A percentile compares a stretch with the other conserved stretches of the same genome.
These are phyloP conservation scores for Clistopyga incitator DNA, from an alignment of 2,888 invertebrate genomes.

Conservation along the genomic window DNA sequence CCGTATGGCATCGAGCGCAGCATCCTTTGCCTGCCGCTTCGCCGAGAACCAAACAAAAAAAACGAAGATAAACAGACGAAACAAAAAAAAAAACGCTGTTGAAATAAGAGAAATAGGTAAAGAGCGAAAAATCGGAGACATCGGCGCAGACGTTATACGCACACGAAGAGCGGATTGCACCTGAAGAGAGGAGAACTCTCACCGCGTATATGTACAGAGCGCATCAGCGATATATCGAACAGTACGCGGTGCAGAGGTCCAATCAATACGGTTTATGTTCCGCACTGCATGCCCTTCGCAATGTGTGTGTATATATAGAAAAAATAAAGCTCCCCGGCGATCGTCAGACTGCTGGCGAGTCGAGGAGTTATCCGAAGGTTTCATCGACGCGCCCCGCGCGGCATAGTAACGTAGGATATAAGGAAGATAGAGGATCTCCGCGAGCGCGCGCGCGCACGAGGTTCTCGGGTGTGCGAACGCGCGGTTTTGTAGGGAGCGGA, in stretches of 20 bases:
- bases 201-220: slow-evolving; percentile 13
- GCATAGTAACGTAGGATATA: slow-evolving; percentile 48
- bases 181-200: slow-evolving; percentile 9
- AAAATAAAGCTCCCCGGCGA: slow-evolving; percentile 52
- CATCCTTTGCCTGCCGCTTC: slow-evolving; percentile 65
- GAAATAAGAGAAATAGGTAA: slow-evolving; percentile 7
- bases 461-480: slow-evolving; percentile 30
- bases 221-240: slow-evolving; percentile 52
- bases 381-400: slow-evolving; percentile 62
- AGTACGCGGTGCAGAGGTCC: slow-evolving; percentile 48
- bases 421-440: slow-evolving; percentile 57
- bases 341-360: slow-evolving; percentile 61
- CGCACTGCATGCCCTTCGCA: slow-evolving; percentile 17
- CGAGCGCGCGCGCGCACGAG: too few relatives aligned
- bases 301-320: slow-evolving; percentile 18
- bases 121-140: slow-evolving; percentile 9
- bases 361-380: slow-evolving; percentile 63
- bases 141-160: slow-evolving; percentile 9
- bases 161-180: slow-evolving; percentile 12
- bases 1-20: slow-evolving; percentile 45
- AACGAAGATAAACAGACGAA: not conserved
- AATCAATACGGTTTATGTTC: slow-evolving; percentile 67
- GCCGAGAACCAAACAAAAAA: too few relatives aligned
- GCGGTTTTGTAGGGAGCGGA: slow-evolving; percentile 52
- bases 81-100: not conserved